phyloP scores from a whole-genome alignment of 92 coral and sea anemone genomes.

The Muricea muricata region DNA sequence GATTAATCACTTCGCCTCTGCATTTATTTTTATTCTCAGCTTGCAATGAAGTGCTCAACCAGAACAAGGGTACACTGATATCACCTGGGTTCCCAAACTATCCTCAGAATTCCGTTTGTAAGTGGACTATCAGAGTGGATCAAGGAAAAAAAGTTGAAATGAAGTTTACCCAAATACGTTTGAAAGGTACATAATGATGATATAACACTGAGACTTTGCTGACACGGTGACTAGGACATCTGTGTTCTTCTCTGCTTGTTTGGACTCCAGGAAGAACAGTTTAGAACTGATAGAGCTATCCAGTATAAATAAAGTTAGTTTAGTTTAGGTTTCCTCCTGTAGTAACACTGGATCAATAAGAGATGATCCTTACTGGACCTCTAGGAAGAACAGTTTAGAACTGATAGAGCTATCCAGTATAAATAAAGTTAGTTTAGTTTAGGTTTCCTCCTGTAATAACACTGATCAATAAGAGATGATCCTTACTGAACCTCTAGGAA shows the following conservation, averaged over 20 bases:
- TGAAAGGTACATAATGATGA: conserved; percentile 5
- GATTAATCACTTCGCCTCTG: too few relatives aligned
- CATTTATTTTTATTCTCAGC: conserved; percentile 43
- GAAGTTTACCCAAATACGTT: conserved; percentile 42
- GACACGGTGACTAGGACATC: neutral
- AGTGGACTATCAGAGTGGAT: conserved; percentile 76
- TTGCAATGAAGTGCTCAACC: conserved; percentile 68
- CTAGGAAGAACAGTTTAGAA: neutral
- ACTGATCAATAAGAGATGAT: too few relatives aligned
- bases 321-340: neutral
- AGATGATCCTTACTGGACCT: neutral
- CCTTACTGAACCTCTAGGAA: too few relatives aligned
- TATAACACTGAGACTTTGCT: neutral
- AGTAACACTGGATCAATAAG: neutral
- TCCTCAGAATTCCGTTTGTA: conserved; percentile 68
- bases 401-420: neutral
- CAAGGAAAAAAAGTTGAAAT: conserved; percentile 67
- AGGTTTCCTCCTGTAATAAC: too few relatives aligned
- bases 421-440: neutral
- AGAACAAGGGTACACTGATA: conserved; percentile 65
- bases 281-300: neutral
- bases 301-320: neutral
- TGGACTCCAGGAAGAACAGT: neutral
- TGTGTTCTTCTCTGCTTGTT: too few relatives aligned
- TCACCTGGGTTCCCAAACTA: conserved; percentile 80